Evolutionary conservation across 2,888 invertebrate genomes (phyloP), one percentile per base, ranked within the genome.

Genomic region (Protodeltote pygarga): DNA sequence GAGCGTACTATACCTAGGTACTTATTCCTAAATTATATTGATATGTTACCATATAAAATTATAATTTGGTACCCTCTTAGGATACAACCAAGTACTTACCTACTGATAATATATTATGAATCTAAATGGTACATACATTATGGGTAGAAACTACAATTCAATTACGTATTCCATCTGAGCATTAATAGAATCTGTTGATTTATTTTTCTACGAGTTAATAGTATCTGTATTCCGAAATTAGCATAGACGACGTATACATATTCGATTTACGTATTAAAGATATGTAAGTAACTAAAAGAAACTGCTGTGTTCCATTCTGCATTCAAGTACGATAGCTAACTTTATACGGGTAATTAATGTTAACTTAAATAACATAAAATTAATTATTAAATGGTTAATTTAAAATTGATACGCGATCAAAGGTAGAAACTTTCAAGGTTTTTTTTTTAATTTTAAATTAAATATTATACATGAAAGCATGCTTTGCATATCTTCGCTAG

Each of bases 221-320:
- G 44, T 63, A 59, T 59, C 62, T 61, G 54, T 62, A 62, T 62
- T 58, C 55, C 41, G 20, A 58, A 58, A 58, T 58, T 62, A 58
- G 63, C 55, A 54, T 62, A 42, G 24, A 10, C 57, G 11, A 35
- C 46, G 47, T 38, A 28, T 37, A 38, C 38, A 47, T n/a, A n/a
- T n/a, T 42, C 23, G 28, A 42, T 29, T 38, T 38, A 23, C 23
- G 33, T 32, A 53, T 41, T 27, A 41, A 27, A 29, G 15, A 31
- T 13, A 25, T 24, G 19, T 37, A 11, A 23, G 13, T 34, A 38
- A 42, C 24, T 32, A 46, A 32, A 45, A 25, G 13, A 45, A 28
- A 37, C 29, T 24, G 20, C 3, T 10, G 21, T 19, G 15, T 24
- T 20, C n/a, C 33, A 37, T 40, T 52, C 27, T 3, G 17, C 9